Conservation (phyloP, 2,113 vertebrate species). For the Bungarus multicinctus region DNA sequence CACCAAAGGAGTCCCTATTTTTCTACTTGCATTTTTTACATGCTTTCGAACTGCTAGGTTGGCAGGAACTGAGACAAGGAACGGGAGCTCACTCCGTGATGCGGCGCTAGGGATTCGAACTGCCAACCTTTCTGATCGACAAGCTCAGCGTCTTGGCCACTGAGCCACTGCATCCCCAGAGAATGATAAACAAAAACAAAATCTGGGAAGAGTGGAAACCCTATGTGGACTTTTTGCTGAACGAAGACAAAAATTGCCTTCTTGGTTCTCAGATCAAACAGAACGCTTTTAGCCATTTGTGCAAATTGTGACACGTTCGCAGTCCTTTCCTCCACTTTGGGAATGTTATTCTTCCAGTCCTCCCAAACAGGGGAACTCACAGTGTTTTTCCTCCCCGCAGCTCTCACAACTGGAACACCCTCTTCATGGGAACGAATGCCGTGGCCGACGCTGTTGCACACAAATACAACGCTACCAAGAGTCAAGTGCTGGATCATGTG, state of each 20-base stretch:
- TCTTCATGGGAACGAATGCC: constrained; percentile 90
- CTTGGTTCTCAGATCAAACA: background rate
- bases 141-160: too few relatives aligned
- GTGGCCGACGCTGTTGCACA: constrained; percentile 92
- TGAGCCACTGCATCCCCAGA: too few relatives aligned
- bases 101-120: too few relatives aligned
- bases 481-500: constrained; percentile 93
- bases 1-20: too few relatives aligned
- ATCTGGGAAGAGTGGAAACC: too few relatives aligned
- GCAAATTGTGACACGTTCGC: background rate
- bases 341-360: background rate
- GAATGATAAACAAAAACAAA: background rate
- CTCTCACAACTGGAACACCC: constrained; percentile 93
- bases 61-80: too few relatives aligned
- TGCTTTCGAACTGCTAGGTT: too few relatives aligned
- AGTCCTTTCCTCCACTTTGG: background rate
- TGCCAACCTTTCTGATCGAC: too few relatives aligned
- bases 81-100: too few relatives aligned
- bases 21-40: too few relatives aligned
- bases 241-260: background rate
- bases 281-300: background rate
- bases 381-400: constrained; percentile 59
- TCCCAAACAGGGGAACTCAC: background rate
- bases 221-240: background rate
- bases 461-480: constrained; percentile 92